Conservation (phyloP, 2,113 vertebrate genomes). For the Calonectris borealis region DNA sequence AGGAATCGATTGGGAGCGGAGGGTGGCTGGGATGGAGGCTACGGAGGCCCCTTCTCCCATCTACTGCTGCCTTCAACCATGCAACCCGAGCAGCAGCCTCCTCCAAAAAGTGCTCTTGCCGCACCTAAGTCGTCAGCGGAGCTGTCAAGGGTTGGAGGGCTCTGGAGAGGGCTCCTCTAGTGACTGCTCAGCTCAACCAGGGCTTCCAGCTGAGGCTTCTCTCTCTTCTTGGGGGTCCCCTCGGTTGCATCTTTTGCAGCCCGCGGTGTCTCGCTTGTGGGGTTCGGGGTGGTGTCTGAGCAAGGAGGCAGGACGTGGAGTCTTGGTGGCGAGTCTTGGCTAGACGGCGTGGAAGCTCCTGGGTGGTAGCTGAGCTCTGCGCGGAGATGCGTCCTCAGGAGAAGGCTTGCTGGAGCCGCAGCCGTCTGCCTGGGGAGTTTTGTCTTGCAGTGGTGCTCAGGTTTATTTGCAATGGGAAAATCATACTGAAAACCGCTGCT, state of each 20-base stretch:
- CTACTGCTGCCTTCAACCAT: background rate
- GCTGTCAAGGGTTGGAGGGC: background rate
- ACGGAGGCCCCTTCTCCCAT: background rate
- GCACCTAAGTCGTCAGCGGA: rapidly evolving
- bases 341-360: background rate
- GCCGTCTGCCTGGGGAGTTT: background rate
- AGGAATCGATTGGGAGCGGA: background rate
- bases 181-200: background rate
- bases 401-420: background rate
- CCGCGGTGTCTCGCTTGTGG: rapidly evolving
- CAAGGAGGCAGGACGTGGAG: background rate
- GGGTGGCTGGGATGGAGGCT: background rate
- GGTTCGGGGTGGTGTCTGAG: background rate
- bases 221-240: background rate
- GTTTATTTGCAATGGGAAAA: background rate
- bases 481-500: rapidly evolving
- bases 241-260: background rate
- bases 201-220: background rate
- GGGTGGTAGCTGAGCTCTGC: background rate
- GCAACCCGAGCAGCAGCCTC: background rate
- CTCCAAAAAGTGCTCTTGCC: background rate
- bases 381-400: rapidly evolving
- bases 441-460: background rate
- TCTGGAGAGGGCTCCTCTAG: background rate
- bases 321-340: rapidly evolving